A percentile compares a stretch with the other conserved stretches of the same genome.
Conservation (phyloP, 1,140 invertebrate species). For the Drosophila nasuta region DNA sequence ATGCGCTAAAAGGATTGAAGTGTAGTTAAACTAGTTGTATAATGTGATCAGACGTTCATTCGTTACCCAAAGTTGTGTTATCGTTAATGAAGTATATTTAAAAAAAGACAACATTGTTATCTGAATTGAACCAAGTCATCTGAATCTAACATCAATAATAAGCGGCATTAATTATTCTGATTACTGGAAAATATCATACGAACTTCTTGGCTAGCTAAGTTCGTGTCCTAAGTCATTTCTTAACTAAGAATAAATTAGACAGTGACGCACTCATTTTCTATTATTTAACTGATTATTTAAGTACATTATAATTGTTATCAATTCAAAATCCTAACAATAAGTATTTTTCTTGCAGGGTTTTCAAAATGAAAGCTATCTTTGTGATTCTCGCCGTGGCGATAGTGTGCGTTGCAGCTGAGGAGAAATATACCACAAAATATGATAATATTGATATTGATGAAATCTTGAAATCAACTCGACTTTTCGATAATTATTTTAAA, state of each 20-base stretch:
- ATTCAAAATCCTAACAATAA: background rate
- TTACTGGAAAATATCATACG: background rate
- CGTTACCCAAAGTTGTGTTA: too few relatives aligned
- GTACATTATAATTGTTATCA: too few relatives aligned
- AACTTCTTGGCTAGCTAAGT: background rate
- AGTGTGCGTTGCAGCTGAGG: constrained; percentile 84
- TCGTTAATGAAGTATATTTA: too few relatives aligned
- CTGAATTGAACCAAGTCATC: too few relatives aligned
- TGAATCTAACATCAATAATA: too few relatives aligned
- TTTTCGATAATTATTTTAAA: constrained; percentile 88
- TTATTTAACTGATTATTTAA: too few relatives aligned
- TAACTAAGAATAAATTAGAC: background rate
- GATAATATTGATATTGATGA: constrained; percentile 90
- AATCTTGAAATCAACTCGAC: constrained; percentile 88
- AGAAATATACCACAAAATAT: constrained; percentile 90
- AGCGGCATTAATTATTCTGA: too few relatives aligned
- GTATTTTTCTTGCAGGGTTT: constrained; percentile 8
- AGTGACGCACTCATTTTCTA: too few relatives aligned
- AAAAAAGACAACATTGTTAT: too few relatives aligned
- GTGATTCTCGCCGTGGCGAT: constrained; percentile 80
- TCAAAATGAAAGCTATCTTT: constrained; percentile 57
- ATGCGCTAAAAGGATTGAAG: background rate
- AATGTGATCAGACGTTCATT: too few relatives aligned
- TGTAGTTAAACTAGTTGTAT: background rate
- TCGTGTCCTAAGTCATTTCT: constrained; percentile 24